Evolutionary conservation across 2,113 vertebrate genomes (phyloP).

Genomic region (Labeo catla): DNA sequence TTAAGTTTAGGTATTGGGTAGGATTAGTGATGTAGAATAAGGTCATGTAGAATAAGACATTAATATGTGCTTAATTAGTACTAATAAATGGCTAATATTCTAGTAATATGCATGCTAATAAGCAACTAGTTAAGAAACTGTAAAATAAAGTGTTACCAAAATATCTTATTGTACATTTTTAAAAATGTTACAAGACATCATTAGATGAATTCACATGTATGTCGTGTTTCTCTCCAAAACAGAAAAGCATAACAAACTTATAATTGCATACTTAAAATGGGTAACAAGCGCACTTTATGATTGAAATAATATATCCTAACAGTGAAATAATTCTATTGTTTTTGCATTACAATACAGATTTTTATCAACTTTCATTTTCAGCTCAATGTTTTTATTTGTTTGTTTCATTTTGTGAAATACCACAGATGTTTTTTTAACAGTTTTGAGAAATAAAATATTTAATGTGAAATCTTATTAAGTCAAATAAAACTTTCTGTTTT

Average conservation of each 20-base stretch:
- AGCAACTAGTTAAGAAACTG: no score
- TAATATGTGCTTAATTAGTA: no score
- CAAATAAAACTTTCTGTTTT: background rate
- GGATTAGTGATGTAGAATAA: no score
- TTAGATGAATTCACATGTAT: background rate
- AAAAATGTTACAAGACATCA: background rate
- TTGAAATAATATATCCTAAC: background rate
- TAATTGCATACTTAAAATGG: background rate
- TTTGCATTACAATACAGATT: background rate
- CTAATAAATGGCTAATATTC: no score
- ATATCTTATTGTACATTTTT: background rate
- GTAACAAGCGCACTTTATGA: background rate
- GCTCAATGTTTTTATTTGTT: no score
- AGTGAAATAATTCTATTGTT: background rate
- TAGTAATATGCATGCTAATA: no score
- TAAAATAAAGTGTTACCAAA: no score
- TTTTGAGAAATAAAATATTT: background rate
- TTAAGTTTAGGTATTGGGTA: no score
- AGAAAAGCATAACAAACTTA: background rate
- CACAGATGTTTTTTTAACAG: background rate
- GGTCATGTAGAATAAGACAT: no score
- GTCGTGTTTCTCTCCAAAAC: background rate
- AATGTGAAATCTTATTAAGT: background rate
- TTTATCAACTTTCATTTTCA: background rate
- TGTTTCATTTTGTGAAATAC: background rate